Evolutionary conservation across 2,113 vertebrate genomes (phyloP).

Genomic region (Petaurus breviceps): DNA sequence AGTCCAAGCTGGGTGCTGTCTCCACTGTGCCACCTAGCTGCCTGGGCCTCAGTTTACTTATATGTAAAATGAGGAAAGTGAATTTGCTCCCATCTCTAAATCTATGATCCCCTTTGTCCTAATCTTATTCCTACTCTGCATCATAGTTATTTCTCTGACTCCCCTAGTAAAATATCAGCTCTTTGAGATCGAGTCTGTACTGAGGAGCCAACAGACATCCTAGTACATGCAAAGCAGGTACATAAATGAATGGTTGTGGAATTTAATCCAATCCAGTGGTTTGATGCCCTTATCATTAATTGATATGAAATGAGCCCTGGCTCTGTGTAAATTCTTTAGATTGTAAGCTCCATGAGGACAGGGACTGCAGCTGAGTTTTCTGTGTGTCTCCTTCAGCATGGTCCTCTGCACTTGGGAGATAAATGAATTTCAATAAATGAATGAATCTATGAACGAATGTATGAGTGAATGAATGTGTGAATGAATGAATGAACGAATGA

Average conservation of each 20-base stretch:
- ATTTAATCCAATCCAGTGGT: neutral
- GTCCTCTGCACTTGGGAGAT: neutral
- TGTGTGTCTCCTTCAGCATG: neutral
- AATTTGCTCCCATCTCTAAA: neutral
- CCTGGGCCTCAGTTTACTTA: neutral
- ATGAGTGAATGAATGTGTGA: neutral
- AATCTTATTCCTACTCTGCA: neutral
- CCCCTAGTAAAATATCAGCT: neutral
- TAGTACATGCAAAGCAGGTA: neutral
- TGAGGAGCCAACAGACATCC: neutral
- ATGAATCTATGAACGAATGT: neutral
- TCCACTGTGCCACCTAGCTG: neutral
- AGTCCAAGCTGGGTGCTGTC: too few species aligned
- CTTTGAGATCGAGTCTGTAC: neutral
- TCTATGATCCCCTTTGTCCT: neutral
- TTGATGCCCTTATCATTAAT: neutral
- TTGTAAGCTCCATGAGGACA: neutral
- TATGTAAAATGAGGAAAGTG: neutral
- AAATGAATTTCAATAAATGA: neutral
- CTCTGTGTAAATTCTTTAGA: neutral
- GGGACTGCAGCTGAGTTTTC: neutral
- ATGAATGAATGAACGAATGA: neutral
- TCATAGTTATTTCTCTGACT: neutral
- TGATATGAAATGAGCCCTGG: neutral
- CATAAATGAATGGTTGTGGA: neutral